Percentiles rank a stretch among this genome's conserved stretches.
phyloP scores from a whole-genome alignment of 2,113 vertebrate species.

The Physeter macrocephalus region DNA sequence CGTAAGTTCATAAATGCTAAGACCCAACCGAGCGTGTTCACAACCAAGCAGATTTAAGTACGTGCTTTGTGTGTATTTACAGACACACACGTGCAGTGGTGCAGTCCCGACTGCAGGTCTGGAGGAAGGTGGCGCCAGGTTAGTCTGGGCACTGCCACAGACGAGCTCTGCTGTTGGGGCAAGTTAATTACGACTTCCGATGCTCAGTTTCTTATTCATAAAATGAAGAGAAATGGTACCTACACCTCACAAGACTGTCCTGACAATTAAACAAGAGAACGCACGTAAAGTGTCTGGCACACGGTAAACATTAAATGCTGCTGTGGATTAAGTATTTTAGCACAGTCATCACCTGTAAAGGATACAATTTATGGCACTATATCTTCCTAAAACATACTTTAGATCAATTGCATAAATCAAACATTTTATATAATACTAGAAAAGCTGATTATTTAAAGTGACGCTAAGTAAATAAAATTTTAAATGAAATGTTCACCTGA shows the following conservation, averaged over 20 bases:
- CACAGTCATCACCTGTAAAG: neutral
- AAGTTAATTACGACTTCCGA: neutral
- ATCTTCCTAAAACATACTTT: neutral
- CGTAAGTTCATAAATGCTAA: rapidly evolving
- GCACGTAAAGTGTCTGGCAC: neutral
- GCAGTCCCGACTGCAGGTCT: neutral
- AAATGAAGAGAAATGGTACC: neutral
- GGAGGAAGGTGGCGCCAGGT: neutral
- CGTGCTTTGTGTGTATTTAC: neutral
- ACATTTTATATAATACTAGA: neutral
- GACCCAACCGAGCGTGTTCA: neutral
- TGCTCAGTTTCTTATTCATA: neutral
- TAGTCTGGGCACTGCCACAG: neutral
- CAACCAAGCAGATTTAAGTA: neutral
- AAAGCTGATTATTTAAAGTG: neutral
- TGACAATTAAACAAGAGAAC: neutral
- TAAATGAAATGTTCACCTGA: neutral
- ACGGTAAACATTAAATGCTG: neutral
- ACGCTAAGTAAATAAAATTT: neutral
- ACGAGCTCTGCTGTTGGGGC: neutral
- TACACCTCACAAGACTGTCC: neutral
- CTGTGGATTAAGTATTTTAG: neutral
- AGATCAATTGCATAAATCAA: neutral
- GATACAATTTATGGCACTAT: neutral
- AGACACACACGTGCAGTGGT: neutral